phyloP scores from a whole-genome alignment of 2,888 invertebrate species.

The Chirona hameri region DNA sequence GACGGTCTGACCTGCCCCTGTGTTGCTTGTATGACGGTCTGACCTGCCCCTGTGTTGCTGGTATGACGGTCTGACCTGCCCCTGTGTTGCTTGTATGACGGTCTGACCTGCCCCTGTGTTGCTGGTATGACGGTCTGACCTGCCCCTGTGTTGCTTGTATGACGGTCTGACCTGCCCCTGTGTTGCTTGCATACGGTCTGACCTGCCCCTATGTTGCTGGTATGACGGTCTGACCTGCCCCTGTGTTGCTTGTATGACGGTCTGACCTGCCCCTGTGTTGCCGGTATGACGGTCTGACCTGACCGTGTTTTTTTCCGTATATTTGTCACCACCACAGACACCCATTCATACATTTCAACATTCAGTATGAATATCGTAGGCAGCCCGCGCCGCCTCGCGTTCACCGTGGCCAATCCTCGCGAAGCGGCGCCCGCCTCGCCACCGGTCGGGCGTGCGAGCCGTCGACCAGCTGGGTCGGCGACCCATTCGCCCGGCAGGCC shows the following conservation, averaged over 20 bases:
- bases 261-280: not conserved
- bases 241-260: not conserved
- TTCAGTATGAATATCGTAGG: too few relatives aligned
- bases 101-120: slow-evolving; percentile 42
- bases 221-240: slow-evolving; percentile 46
- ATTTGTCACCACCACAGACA: too few relatives aligned
- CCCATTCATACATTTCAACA: too few relatives aligned
- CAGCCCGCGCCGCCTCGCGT: too few relatives aligned
- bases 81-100: slow-evolving; percentile 42
- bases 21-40: slow-evolving; percentile 46
- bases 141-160: slow-evolving; percentile 14
- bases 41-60: not conserved
- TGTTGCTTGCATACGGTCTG: not conserved
- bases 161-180: slow-evolving; percentile 46
- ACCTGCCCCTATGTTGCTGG: not conserved
- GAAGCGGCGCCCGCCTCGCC: too few relatives aligned
- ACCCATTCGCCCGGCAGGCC: too few relatives aligned
- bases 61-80: not conserved
- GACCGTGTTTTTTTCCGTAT: not conserved
- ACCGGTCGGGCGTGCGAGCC: too few relatives aligned
- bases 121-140: not conserved
- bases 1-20: not conserved
- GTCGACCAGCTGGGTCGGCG: too few relatives aligned
- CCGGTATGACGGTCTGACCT: slow-evolving; percentile 46
- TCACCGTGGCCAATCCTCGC: too few relatives aligned